These are phyloP conservation scores for Melopsittacus undulatus DNA, from an alignment of 2,797 vertebrate species.

Conservation along the genomic window DNA sequence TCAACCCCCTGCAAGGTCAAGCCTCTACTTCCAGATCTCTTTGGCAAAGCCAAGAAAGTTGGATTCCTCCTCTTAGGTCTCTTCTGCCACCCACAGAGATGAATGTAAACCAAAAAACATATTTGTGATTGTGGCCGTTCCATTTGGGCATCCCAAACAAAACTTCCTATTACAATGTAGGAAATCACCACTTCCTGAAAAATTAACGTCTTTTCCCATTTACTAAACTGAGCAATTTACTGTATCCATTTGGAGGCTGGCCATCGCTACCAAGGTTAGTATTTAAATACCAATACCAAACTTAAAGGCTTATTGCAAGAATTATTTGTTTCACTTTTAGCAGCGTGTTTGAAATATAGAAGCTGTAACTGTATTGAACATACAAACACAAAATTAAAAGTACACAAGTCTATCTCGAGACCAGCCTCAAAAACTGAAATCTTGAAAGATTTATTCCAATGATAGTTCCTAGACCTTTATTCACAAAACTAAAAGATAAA, in stretches of 20 bases:
- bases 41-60: neutral
- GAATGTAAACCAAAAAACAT: neutral
- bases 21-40: neutral
- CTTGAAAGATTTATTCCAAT: neutral
- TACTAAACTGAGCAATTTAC: neutral
- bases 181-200: neutral
- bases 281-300: neutral
- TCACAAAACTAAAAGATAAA: neutral
- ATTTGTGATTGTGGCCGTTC: neutral
- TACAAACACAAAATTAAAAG: neutral
- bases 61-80: neutral
- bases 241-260: neutral
- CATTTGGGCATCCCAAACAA: neutral
- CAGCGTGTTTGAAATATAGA: neutral
- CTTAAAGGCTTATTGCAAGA: neutral
- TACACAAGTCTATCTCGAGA: neutral
- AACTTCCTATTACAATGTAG: neutral
- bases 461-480: neutral
- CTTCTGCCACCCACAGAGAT: neutral
- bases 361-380: neutral
- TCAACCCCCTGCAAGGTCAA: rapidly evolving
- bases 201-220: neutral
- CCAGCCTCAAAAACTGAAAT: neutral
- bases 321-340: neutral
- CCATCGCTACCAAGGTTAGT: neutral